Evolutionary conservation across 2,113 vertebrate species (phyloP).

Genomic region (Chlorocebus sabaeus): DNA sequence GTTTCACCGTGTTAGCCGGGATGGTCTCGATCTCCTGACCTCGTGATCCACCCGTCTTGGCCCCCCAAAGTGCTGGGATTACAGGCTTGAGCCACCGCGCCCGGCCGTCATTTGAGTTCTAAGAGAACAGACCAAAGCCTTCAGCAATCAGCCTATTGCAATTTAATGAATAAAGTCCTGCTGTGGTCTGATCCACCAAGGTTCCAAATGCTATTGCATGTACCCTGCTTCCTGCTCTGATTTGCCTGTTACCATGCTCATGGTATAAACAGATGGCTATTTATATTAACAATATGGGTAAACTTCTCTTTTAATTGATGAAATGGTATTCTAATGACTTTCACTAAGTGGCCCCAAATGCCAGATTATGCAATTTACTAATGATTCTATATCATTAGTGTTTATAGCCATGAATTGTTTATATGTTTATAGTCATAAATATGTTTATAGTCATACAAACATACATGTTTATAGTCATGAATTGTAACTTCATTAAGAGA

Average conservation of each 20-base stretch:
- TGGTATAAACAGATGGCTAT: not conserved
- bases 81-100: too few relatives aligned
- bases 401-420: not conserved
- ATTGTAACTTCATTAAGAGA: not conserved
- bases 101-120: constrained; percentile 22
- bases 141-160: constrained; percentile 42
- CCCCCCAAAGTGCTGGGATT: too few relatives aligned
- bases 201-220: not conserved
- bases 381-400: not conserved
- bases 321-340: constrained; percentile 37
- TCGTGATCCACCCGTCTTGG: too few relatives aligned
- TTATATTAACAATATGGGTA: not conserved
- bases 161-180: constrained; percentile 74
- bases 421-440: not conserved
- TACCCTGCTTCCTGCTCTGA: constrained; percentile 45
- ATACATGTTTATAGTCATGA: not conserved
- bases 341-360: not conserved
- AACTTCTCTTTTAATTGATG: constrained; percentile 39
- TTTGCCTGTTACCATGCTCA: not conserved
- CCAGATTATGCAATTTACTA: constrained; percentile 13
- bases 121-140: constrained; percentile 60
- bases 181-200: constrained; percentile 54
- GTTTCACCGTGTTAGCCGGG: too few relatives aligned
- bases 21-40: too few relatives aligned
- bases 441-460: not conserved